Base-by-base conservation (phyloP, 2,113 vertebrate species). In the Emydocephalus ijimae region DNA sequence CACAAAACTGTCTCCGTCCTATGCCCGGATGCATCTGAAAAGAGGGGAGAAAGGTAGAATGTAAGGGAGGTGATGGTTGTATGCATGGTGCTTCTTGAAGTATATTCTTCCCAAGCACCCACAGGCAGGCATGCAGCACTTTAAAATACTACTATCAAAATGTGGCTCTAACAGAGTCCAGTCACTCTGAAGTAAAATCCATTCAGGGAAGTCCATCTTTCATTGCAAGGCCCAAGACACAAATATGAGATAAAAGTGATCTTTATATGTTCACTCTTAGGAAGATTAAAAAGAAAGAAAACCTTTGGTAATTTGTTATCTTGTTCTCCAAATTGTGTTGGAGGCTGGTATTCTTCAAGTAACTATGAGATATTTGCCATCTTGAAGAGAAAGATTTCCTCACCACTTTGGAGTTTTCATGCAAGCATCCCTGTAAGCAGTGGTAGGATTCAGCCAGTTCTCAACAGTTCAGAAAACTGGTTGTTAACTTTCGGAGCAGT, bases 81-180 rank as follows among this genome's bases (percentile, higher is more conserved):
- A 2, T 92, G 34, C 39, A 54, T 90, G 93, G 85, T 95, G 95
- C 95, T 92, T 93, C 45, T 89, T 94, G 5, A 48, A 0, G 48
- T 0, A 56, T 85, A 94, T 92, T 93, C 24, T 90, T 92, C 91
- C 34, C 74, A 81, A 43, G 43, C 34, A 81, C 34, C 7, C 34
- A 43, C 20, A 81, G 34, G 34, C 18, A 21, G 18, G 18, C 34
- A 8, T 43, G 1, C 34, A 81, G 18, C 34, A 21, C 34, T 81
- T 92, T 57, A 59, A 90, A 93, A 90, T 87, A 94, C 39, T 92
- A 24, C 93, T 94, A 90, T 24, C n/a, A 87, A 95, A 96, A 92
- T 81, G 45, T 81, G 26, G 43, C 64, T 81, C 57, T 92, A 21
- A 29, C 45, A 29, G 69, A 34, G 7, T 21, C 3, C 39, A 24